These are phyloP conservation scores for Lasioglossum oenotherae DNA, from an alignment of 2,888 invertebrate genomes.

Conservation along the genomic window DNA sequence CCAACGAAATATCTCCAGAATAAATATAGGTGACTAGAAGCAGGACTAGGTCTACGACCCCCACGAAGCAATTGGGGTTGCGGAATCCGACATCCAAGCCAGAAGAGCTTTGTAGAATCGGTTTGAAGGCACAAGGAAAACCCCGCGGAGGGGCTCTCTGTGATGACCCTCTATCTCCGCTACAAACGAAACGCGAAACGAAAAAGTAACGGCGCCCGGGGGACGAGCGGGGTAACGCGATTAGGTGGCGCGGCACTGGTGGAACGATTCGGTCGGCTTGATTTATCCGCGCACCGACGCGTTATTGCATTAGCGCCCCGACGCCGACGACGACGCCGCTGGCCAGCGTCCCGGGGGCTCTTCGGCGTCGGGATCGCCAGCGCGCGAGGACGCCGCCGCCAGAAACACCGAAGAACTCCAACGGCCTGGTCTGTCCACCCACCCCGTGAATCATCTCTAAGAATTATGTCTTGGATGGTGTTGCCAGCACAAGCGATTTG, in stretches of 20 bases:
- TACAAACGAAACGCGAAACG: background rate
- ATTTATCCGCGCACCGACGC: conserved; percentile 81
- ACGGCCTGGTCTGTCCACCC: conserved; percentile 62
- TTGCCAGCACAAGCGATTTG: conserved; percentile 63
- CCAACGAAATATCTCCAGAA: background rate
- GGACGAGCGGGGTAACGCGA: conserved; percentile 79
- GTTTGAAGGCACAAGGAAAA: background rate
- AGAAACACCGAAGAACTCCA: conserved; percentile 35
- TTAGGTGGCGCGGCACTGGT: conserved; percentile 75
- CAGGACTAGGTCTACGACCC: background rate
- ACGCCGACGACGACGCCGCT: conserved; percentile 56
- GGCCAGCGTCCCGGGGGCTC: conserved; percentile 58
- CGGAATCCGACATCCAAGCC: background rate
- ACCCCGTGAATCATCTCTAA: conserved; percentile 75
- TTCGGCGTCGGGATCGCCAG: conserved; percentile 43
- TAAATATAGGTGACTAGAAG: background rate
- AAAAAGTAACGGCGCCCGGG: conserved; percentile 78
- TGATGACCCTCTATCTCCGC: background rate
- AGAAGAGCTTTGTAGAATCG: background rate
- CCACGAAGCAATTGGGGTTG: too few species aligned
- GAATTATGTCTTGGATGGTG: conserved; percentile 72
- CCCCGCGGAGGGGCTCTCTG: background rate
- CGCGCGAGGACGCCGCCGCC: conserved; percentile 50
- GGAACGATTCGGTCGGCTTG: conserved; percentile 77
- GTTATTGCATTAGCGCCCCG: conserved; percentile 83